Conservation (phyloP, 2,888 invertebrate genomes). For the Pecten maximus region DNA sequence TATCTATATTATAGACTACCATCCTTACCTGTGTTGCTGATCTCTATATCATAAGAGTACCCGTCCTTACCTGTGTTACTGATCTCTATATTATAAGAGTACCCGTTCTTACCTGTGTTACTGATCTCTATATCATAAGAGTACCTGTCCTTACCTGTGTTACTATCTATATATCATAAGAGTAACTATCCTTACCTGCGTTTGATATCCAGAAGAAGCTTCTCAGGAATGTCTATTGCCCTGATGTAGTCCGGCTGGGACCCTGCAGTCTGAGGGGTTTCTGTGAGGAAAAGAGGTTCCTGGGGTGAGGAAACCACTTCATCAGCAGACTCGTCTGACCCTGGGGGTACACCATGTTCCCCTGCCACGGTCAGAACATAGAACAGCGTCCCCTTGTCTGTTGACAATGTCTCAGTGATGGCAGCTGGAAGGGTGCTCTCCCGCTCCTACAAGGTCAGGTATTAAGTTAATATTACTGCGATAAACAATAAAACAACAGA, state of each 20-base stretch:
- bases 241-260: constrained; percentile 68
- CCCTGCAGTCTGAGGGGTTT: constrained; percentile 56
- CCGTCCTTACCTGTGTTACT: too few relatives aligned
- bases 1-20: too few relatives aligned
- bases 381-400: constrained; percentile 79
- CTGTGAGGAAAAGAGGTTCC: constrained; percentile 65
- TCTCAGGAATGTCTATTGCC: constrained; percentile 67
- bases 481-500: neutral
- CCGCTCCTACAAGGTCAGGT: constrained; percentile 41
- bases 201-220: constrained; percentile 71
- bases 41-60: too few relatives aligned
- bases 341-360: constrained; percentile 67
- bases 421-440: constrained; percentile 57
- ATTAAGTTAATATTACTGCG: neutral
- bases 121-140: too few relatives aligned
- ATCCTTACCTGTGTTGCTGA: too few relatives aligned
- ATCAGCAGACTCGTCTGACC: constrained; percentile 46
- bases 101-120: too few relatives aligned
- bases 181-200: constrained; percentile 72
- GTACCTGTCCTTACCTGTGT: too few relatives aligned
- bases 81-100: too few relatives aligned
- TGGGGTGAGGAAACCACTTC: constrained; percentile 45
- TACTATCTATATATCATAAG: too few relatives aligned
- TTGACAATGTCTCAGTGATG: constrained; percentile 75
- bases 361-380: constrained; percentile 78